Conservation (phyloP, 2,888 invertebrate genomes). For the Rotaria socialis region DNA sequence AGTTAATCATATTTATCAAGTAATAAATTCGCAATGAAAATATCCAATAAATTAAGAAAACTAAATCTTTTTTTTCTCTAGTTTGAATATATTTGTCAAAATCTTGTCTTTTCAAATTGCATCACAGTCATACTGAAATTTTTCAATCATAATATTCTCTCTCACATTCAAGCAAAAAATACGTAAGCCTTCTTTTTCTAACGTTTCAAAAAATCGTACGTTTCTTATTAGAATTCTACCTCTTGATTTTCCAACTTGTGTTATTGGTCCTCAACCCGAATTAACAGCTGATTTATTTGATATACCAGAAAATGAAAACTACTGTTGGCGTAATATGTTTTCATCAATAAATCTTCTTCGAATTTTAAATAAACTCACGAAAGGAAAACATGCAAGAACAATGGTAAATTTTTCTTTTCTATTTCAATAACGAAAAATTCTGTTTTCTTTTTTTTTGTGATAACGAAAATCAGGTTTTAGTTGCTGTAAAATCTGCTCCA, state of each 20-base stretch:
- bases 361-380: slow-evolving; percentile 93
- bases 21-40: slow-evolving; percentile 47
- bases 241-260: slow-evolving; percentile 89
- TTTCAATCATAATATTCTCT: slow-evolving; percentile 93
- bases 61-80: slow-evolving; percentile 48
- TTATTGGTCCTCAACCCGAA: slow-evolving; percentile 88
- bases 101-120: slow-evolving; percentile 96
- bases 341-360: slow-evolving; percentile 91
- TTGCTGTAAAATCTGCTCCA: slow-evolving; percentile 97
- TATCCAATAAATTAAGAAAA: background rate
- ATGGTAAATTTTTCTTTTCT: slow-evolving; percentile 52
- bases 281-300: slow-evolving; percentile 79
- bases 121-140: slow-evolving; percentile 95
- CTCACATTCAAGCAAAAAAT: slow-evolving; percentile 89
- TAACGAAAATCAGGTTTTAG: slow-evolving; percentile 70
- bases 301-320: slow-evolving; percentile 65
- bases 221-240: slow-evolving; percentile 71
- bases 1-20: slow-evolving; percentile 89
- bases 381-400: slow-evolving; percentile 94
- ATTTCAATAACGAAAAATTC: background rate
- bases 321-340: slow-evolving; percentile 95
- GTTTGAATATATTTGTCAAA: slow-evolving; percentile 97
- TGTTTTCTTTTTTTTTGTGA: background rate
- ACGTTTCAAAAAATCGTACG: background rate
- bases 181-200: slow-evolving; percentile 50